Conservation (phyloP, 2,888 invertebrate species). For the Spialia ferax region DNA sequence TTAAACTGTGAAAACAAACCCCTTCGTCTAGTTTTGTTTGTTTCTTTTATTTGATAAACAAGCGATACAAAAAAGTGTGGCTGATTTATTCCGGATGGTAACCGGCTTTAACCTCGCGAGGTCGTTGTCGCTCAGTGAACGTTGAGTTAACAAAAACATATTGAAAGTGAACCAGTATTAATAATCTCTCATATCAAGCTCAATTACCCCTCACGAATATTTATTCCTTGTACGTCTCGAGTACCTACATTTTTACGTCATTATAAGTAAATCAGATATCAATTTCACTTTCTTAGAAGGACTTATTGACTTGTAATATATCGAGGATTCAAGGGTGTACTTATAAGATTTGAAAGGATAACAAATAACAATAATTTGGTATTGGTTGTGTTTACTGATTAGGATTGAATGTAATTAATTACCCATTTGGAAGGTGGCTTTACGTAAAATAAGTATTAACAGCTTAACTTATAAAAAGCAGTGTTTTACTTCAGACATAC, state of each 20-base stretch:
- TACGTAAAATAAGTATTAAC: too few species aligned
- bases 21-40: not conserved
- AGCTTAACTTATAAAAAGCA: too few species aligned
- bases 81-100: conserved; percentile 63
- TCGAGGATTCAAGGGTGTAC: too few species aligned
- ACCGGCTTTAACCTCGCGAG: conserved; percentile 62
- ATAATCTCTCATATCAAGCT: conserved; percentile 29
- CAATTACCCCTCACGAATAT: conserved; percentile 10
- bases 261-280: not conserved
- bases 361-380: not conserved
- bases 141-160: conserved; percentile 54
- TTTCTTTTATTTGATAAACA: not conserved
- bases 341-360: not conserved
- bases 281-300: not conserved
- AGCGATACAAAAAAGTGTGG: conserved; percentile 54
- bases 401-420: too few species aligned
- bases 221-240: not conserved
- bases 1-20: too few species aligned
- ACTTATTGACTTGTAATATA: not conserved
- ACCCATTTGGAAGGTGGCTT: too few species aligned
- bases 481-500: too few species aligned
- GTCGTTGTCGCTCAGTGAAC: conserved; percentile 73
- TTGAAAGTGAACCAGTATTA: conserved; percentile 28
- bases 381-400: too few species aligned
- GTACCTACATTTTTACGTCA: not conserved